Percentiles rank a stretch among this genome's conserved stretches.
Evolutionary conservation across 2,888 invertebrate species (phyloP).

Genomic region (Pasiphila rectangulata): DNA sequence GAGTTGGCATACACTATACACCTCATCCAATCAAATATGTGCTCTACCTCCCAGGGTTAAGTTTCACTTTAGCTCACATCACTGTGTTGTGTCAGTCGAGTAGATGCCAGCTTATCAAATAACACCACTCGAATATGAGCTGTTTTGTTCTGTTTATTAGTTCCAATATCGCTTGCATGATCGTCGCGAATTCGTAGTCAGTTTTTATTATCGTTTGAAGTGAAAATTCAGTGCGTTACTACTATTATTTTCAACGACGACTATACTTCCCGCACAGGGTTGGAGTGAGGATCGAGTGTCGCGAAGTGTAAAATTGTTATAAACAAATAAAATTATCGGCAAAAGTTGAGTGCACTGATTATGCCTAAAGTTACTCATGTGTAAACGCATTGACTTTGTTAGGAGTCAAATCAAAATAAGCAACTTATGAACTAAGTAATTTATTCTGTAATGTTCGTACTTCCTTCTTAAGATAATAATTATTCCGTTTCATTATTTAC

Average conservation of each 20-base stretch:
- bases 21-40: neutral
- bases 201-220: slow-evolving; percentile 36
- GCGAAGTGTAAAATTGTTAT: slow-evolving; percentile 13
- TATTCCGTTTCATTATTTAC: slow-evolving; percentile 21
- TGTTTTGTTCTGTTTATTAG: neutral
- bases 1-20: slow-evolving; percentile 62
- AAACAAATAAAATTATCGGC: slow-evolving; percentile 5
- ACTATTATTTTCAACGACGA: slow-evolving; percentile 18
- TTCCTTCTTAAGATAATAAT: slow-evolving; percentile 8
- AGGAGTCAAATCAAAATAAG: too few relatives aligned
- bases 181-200: neutral
- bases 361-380: neutral
- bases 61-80: neutral
- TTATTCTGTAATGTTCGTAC: neutral
- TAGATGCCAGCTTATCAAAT: neutral
- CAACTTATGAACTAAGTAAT: neutral
- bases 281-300: slow-evolving; percentile 20
- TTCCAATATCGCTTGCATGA: slow-evolving; percentile 2
- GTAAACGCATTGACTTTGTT: neutral
- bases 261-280: slow-evolving; percentile 29
- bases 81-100: too few relatives aligned
- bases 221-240: slow-evolving; percentile 7
- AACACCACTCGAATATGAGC: slow-evolving; percentile 1
- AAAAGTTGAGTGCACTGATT: neutral
- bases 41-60: neutral